Evolutionary conservation across 2,888 invertebrate species (phyloP).

Genomic region (Syrista parreyssii): DNA sequence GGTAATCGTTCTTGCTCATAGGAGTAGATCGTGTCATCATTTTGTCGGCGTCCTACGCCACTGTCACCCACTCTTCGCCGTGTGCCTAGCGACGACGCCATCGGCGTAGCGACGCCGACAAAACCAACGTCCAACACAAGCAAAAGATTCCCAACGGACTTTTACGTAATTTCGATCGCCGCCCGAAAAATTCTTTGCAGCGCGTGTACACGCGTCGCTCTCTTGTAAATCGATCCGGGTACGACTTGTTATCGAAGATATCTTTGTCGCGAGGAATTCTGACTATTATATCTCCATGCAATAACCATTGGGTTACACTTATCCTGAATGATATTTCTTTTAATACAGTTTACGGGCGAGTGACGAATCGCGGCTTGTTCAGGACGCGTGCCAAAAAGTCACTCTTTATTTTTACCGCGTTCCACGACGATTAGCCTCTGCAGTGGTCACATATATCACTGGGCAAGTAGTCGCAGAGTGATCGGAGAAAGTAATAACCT

Average conservation of each 20-base stretch:
- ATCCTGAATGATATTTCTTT: not conserved
- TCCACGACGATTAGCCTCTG: not conserved
- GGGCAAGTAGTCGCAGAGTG: not conserved
- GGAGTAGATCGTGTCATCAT: conserved; percentile 22
- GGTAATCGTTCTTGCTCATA: conserved; percentile 44
- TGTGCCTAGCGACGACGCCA: conserved; percentile 1
- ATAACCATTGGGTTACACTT: not conserved
- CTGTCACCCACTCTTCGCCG: not conserved
- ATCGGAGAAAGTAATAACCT: not conserved
- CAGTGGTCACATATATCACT: not conserved
- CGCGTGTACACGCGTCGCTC: not conserved
- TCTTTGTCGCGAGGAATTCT: not conserved
- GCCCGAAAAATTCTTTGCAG: not conserved
- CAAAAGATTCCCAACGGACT: not conserved
- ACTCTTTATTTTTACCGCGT: not conserved
- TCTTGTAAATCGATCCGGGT: not conserved
- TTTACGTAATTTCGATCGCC: not conserved
- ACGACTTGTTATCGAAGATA: not conserved
- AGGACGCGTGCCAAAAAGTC: not conserved
- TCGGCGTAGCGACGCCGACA: not conserved
- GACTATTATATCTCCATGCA: not conserved
- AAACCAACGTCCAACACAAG: not conserved
- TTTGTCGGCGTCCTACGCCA: not conserved
- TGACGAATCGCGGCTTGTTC: not conserved
- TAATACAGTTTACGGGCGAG: not conserved